Base-by-base conservation (phyloP, 2,113 vertebrate species). In the Phylloscopus trochiloides region DNA sequence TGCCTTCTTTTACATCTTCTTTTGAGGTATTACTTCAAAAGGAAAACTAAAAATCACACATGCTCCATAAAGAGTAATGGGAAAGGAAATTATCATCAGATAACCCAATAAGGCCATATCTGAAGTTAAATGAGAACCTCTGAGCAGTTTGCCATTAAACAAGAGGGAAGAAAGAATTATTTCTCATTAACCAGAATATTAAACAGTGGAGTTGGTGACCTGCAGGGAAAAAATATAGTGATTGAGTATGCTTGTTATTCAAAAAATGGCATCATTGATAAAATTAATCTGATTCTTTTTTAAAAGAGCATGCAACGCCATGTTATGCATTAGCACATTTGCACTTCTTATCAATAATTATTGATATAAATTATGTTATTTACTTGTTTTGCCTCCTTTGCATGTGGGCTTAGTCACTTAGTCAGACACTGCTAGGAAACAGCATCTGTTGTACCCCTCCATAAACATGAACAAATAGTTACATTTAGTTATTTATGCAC, bases 361-460 rank as follows among this genome's bases (percentile, higher is more conserved):
- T 71, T 84, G 76, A 84, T 94, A 84, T 15, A 91, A 94, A 90
- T 90, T 73, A 61, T 29, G 43, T 80, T 90, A 90, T 96, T 96
- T 88, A 81, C 72, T 81, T 92, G 47, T 86, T 88, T 86, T 90
- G 3, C n/a, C 14, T 55, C 59, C 76, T 84, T 92, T 68, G 20
- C 81, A 50, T 58, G 65, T 71, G 48, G 83, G 76, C 51, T 81
- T 47, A 91, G 65, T 80, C 91, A 89, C 76, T 90, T 89, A 94
- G 86, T 76, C 75, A 95, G 85, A 43, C 43, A 67, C 38, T 70
- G 52, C 68, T 73, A 57, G 82, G 51, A 90, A 90, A 93, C 32
- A 90, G 71, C 82, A 90, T 94, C 88, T 83, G 72, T 74, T 90
- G 38, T 80, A 66, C 14, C 34, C 55, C 86, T 90, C 88, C 71